These are phyloP conservation scores for Drosophila meridionalis DNA, from an alignment of 2,888 invertebrate species.

Conservation along the genomic window DNA sequence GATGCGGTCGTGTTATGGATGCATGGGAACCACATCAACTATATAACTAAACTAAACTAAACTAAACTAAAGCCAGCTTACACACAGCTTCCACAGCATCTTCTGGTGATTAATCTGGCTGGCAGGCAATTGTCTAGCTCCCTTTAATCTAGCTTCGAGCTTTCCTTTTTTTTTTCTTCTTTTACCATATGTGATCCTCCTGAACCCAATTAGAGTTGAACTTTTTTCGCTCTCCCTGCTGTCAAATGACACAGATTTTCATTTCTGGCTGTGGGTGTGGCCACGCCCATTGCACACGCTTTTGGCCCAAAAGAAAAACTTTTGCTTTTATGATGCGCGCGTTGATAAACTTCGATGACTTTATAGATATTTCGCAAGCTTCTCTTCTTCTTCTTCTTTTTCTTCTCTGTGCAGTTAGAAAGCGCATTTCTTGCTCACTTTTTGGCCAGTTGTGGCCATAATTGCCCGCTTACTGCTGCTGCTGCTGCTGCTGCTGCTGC, in stretches of 20 bases:
- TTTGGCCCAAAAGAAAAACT: constrained; percentile 50
- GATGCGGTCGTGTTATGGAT: constrained; percentile 72
- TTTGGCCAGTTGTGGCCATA: constrained; percentile 25
- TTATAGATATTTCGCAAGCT: constrained; percentile 52
- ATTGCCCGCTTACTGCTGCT: constrained; percentile 40
- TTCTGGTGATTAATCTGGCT: constrained; percentile 63
- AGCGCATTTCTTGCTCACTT: constrained; percentile 51
- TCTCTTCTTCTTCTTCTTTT: not conserved
- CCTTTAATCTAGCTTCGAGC: constrained; percentile 25
- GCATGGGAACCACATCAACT: constrained; percentile 61
- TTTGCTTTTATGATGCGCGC: constrained; percentile 50
- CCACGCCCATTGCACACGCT: constrained; percentile 66
- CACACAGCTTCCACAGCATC: constrained; percentile 17
- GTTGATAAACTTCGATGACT: constrained; percentile 77
- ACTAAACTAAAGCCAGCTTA: constrained; percentile 17
- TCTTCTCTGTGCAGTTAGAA: constrained; percentile 57
- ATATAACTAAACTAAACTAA: constrained; percentile 22
- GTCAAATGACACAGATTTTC: constrained; percentile 70
- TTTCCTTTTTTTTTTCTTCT: constrained; percentile 51
- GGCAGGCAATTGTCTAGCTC: constrained; percentile 38
- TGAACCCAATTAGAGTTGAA: constrained; percentile 71
- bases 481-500: not conserved
- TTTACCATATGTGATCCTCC: constrained; percentile 56
- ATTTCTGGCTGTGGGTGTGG: constrained; percentile 51
- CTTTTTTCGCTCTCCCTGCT: constrained; percentile 3